Evolutionary conservation across 1,140 invertebrate genomes (phyloP), one percentile per base, ranked within the genome.

Genomic region (Gonioctena quinquepunctata): DNA sequence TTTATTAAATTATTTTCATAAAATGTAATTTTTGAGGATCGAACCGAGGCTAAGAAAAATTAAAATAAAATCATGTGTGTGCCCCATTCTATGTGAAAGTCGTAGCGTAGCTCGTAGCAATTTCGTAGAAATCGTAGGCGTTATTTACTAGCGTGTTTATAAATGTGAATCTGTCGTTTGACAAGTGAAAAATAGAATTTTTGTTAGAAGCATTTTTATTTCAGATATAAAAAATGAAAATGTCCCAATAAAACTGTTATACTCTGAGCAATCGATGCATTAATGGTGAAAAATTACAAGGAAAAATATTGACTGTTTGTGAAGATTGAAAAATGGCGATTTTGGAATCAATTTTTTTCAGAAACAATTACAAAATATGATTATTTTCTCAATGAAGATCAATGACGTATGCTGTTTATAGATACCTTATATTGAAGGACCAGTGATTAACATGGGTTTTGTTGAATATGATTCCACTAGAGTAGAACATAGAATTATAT

Each of bases 101-200:
- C 33, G 33, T 28, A 28, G 27, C 27, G 27, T 42, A 42, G 27
- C n/a, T 62, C 66, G 66, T 67, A 57, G 66, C 49, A 57, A 6
- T 21, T 11, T 66, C 68, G 71, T 69, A 73, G 71, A 6, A 42
- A 6, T 66, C 68, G 71, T 69, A 73, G 71, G 33, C 61, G 71
- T 76, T 76, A 76, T 76, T 76, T 76, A 76, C 74, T 77, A 60
- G 76, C 71, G 76, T 78, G 76, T 78, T 78, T 78, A 78, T 78
- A 25, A 77, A 76, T 64, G 76, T 76, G 72, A 74, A 75, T 70
- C 68, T 66, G 42, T 63, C 26, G n/a, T 76, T 78, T 76, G 75
- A 78, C 76, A 76, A 74, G 61, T 66, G 66, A 69, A 66, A 73
- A 72, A 63, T 49, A 28, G 33, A 42, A 42, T n/a, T 2, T 42